Conservation (phyloP, 2,888 invertebrate genomes). For the Leucophora obtusa region DNA sequence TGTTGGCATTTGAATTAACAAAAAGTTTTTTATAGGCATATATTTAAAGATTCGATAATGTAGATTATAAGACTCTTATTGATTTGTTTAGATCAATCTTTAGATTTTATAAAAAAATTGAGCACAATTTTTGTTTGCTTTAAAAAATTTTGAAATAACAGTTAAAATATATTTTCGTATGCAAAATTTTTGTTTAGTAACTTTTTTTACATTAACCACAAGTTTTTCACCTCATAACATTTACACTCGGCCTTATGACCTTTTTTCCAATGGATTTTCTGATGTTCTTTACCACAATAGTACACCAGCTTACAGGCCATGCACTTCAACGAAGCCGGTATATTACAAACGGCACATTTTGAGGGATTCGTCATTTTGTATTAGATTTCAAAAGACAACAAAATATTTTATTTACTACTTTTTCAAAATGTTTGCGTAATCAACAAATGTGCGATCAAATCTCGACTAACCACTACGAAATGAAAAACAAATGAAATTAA, state of each 20-base stretch:
- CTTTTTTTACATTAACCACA: no score
- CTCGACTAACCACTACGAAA: constrained; percentile 40
- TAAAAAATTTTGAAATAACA: no score
- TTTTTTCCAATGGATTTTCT: constrained; percentile 85
- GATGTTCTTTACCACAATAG: constrained; percentile 86
- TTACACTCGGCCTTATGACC: constrained; percentile 84
- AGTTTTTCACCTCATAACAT: constrained; percentile 74
- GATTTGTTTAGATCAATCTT: no score
- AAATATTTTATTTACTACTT: constrained; percentile 17
- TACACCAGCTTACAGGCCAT: constrained; percentile 84
- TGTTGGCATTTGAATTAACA: no score
- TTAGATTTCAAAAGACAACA: neutral
- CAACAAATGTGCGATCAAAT: constrained; percentile 32
- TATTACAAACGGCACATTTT: constrained; percentile 83
- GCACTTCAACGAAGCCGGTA: constrained; percentile 83
- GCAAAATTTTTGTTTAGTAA: no score
- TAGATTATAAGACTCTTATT: no score
- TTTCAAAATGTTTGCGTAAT: constrained; percentile 67
- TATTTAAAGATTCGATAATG: no score
- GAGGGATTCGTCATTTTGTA: constrained; percentile 44
- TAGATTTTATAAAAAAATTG: no score
- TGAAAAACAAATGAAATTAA: constrained; percentile 53
- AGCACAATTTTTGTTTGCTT: no score
- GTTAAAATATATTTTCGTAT: no score
- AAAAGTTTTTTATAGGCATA: no score